phyloP scores from a whole-genome alignment of 1,140 invertebrate species.

The Teleopsis dalmanni region DNA sequence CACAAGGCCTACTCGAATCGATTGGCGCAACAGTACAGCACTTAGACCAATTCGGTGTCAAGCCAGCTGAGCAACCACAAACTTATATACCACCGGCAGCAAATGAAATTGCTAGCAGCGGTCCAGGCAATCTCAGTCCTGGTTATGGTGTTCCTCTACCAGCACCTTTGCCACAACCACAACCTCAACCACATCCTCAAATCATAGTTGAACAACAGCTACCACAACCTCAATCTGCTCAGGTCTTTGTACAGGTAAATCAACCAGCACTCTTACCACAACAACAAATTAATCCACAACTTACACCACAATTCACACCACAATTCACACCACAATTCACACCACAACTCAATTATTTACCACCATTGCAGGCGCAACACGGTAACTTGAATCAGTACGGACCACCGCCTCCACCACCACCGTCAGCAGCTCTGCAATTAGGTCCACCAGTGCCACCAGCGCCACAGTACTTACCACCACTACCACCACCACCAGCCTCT shows the following conservation, averaged over 20 bases:
- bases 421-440: slow-evolving; percentile 5
- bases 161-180: slow-evolving; percentile 9
- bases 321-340: not conserved
- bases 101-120: slow-evolving; percentile 45
- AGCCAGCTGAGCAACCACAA: slow-evolving; percentile 41
- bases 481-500: slow-evolving; percentile 10
- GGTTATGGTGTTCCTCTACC: slow-evolving; percentile 19
- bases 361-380: slow-evolving; percentile 2
- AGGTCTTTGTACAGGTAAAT: slow-evolving; percentile 19
- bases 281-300: slow-evolving; percentile 1
- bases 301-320: slow-evolving; percentile 3
- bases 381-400: slow-evolving; percentile 13
- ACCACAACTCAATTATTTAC: slow-evolving; percentile 8
- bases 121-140: slow-evolving; percentile 9
- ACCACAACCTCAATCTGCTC: slow-evolving; percentile 25
- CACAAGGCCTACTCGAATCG: slow-evolving; percentile 55
- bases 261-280: slow-evolving; percentile 37
- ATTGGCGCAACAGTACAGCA: slow-evolving; percentile 52
- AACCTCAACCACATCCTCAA: slow-evolving; percentile 1
- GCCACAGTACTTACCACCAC: slow-evolving; percentile 22
- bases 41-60: slow-evolving; percentile 41
- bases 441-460: slow-evolving; percentile 16
- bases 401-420: slow-evolving; percentile 14
- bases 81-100: slow-evolving; percentile 59
- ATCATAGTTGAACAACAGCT: slow-evolving; percentile 29